phyloP scores from a whole-genome alignment of 2,113 vertebrate genomes.

The Scomber scombrus region DNA sequence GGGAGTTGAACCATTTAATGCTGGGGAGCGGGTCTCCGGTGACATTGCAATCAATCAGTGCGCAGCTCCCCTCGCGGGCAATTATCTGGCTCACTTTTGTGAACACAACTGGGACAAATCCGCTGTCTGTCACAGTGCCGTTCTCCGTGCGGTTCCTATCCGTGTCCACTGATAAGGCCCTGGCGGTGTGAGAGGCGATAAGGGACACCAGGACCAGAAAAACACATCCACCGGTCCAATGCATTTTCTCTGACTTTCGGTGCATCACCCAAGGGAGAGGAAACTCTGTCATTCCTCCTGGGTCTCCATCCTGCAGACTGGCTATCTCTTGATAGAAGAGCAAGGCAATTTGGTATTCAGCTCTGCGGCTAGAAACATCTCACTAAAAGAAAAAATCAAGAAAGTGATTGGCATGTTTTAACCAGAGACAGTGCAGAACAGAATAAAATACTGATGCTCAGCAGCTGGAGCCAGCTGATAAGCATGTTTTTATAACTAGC shows the following conservation, averaged over 20 bases:
- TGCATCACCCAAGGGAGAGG: conserved; percentile 31
- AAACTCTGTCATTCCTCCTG: conserved; percentile 70
- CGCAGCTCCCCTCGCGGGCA: conserved; percentile 93
- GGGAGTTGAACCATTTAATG: conserved; percentile 95
- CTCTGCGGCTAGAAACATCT: conserved; percentile 43
- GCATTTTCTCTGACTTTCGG: conserved; percentile 78
- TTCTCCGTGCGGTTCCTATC: conserved; percentile 83
- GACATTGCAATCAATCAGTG: conserved; percentile 94
- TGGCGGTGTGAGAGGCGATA: conserved; percentile 57
- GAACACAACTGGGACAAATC: conserved; percentile 85
- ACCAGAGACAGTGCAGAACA: background rate
- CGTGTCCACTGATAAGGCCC: conserved; percentile 74
- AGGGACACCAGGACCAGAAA: conserved; percentile 65
- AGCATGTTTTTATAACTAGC: background rate
- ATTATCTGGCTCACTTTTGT: conserved; percentile 91
- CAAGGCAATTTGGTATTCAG: conserved; percentile 55
- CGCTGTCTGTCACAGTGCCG: conserved; percentile 69
- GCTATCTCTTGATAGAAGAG: conserved; percentile 70
- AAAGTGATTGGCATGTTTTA: conserved; percentile 1
- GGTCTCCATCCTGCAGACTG: conserved; percentile 63
- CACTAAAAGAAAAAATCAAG: conserved; percentile 59
- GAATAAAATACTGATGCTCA: background rate
- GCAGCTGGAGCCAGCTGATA: conserved; percentile 20
- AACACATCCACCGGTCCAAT: conserved; percentile 33
- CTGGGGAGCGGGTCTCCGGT: conserved; percentile 90